Percentiles rank a stretch among this genome's conserved stretches.
phyloP scores from a whole-genome alignment of 2,888 invertebrate species.

The Brachyptera risi region DNA sequence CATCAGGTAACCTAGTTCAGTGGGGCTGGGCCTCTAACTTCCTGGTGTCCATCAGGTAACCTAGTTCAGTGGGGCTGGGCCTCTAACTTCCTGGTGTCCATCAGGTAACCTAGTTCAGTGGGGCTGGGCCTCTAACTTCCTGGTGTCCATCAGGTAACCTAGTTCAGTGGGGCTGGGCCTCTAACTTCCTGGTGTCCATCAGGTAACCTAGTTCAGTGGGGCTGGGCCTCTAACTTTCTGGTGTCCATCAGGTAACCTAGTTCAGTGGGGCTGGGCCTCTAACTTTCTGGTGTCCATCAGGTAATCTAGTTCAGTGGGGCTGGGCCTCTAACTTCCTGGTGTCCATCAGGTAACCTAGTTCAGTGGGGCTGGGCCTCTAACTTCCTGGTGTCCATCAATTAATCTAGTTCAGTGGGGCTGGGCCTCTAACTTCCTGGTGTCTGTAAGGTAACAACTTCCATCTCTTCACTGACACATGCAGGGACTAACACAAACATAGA shows the following conservation, averaged over 20 bases:
- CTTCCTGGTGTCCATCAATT: constrained; percentile 58
- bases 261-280: constrained; percentile 58
- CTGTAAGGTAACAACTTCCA: constrained; percentile 55
- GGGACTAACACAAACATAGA: too few relatives aligned
- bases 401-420: constrained; percentile 56
- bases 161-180: constrained; percentile 58
- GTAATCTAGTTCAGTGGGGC: constrained; percentile 57
- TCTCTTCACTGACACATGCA: too few relatives aligned
- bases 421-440: constrained; percentile 58
- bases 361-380: constrained; percentile 58
- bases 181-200: constrained; percentile 58
- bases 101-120: constrained; percentile 56
- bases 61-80: constrained; percentile 58
- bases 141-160: constrained; percentile 57
- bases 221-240: constrained; percentile 59
- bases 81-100: constrained; percentile 58
- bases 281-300: constrained; percentile 58
- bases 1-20: constrained; percentile 56
- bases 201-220: constrained; percentile 56
- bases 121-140: constrained; percentile 58
- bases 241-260: constrained; percentile 57
- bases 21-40: constrained; percentile 59
- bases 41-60: constrained; percentile 56
- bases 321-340: constrained; percentile 59
- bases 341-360: constrained; percentile 57